phyloP scores from a whole-genome alignment of 2,888 invertebrate genomes.

The Lycaena phlaeas region DNA sequence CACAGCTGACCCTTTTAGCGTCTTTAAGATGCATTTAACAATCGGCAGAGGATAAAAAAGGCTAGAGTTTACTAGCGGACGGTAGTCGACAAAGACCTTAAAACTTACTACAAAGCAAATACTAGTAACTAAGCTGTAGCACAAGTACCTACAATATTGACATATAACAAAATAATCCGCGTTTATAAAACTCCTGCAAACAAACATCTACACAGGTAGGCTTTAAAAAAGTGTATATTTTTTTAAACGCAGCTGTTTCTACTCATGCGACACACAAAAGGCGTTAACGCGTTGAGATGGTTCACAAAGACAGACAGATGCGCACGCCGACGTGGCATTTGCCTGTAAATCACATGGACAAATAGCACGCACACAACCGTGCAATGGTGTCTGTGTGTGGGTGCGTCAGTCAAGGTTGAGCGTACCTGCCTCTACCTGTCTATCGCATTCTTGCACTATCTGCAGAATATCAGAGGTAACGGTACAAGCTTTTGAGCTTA shows the following conservation, averaged over 20 bases:
- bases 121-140: too few relatives aligned
- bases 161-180: slow-evolving; percentile 3
- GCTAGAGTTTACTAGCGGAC: too few relatives aligned
- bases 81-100: too few relatives aligned
- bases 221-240: slow-evolving; percentile 37
- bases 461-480: slow-evolving; percentile 54
- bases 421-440: slow-evolving; percentile 53
- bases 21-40: too few relatives aligned
- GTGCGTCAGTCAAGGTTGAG: slow-evolving; percentile 26
- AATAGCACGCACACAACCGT: slow-evolving; percentile 44
- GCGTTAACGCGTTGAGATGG: slow-evolving; percentile 51
- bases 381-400: slow-evolving; percentile 18
- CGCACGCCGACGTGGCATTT: slow-evolving; percentile 51
- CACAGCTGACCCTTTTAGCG: too few relatives aligned
- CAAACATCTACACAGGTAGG: slow-evolving; percentile 7
- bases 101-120: too few relatives aligned
- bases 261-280: slow-evolving; percentile 46
- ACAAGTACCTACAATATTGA: background rate
- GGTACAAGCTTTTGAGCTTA: slow-evolving; percentile 28
- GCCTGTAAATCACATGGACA: slow-evolving; percentile 64
- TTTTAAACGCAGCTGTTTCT: slow-evolving; percentile 50
- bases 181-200: background rate
- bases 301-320: slow-evolving; percentile 60
- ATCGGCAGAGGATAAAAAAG: too few relatives aligned
- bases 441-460: slow-evolving; percentile 61